phyloP scores from a whole-genome alignment of 1,140 invertebrate species.

The silkworm (Bombyx mori) region DNA sequence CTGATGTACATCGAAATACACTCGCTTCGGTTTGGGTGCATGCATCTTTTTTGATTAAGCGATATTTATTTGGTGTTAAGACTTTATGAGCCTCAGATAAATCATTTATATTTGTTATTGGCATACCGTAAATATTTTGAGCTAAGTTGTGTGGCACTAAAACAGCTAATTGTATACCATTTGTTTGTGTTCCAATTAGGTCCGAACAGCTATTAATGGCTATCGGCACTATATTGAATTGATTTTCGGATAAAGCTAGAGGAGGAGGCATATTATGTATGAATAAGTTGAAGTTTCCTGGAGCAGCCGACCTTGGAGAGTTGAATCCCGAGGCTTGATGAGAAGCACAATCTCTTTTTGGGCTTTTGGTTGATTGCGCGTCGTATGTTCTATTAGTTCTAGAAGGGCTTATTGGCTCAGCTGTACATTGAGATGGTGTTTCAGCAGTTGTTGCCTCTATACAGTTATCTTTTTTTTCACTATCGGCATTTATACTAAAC shows the following conservation, averaged over 20 bases:
- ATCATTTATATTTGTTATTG: conserved; percentile 39
- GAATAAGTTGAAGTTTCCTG: conserved; percentile 58
- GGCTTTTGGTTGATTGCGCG: conserved; percentile 48
- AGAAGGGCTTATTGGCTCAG: conserved; percentile 45
- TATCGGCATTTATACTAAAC: conserved; percentile 14
- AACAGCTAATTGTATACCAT: conserved; percentile 71
- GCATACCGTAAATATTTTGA: conserved; percentile 52
- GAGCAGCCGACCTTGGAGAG: conserved; percentile 47
- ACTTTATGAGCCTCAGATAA: conserved; percentile 56
- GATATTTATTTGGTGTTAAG: conserved; percentile 76
- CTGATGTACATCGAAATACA: conserved; percentile 23
- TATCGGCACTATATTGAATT: conserved; percentile 63
- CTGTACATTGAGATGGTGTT: conserved; percentile 11
- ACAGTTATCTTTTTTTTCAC: conserved; percentile 25
- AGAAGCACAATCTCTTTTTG: conserved; percentile 49
- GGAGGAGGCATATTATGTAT: conserved; percentile 61
- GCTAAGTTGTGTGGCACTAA: conserved; percentile 67
- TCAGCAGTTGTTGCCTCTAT: conserved; percentile 15
- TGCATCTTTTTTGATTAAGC: conserved; percentile 72
- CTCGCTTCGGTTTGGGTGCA: conserved; percentile 78
- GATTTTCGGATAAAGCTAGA: conserved; percentile 48
- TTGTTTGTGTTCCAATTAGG: conserved; percentile 43
- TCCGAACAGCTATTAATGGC: conserved; percentile 54
- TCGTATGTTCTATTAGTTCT: conserved; percentile 60
- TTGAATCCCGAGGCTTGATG: conserved; percentile 57